These are phyloP conservation scores for Taurulus bubalis DNA, from an alignment of 2,113 vertebrate genomes.

Conservation along the genomic window DNA sequence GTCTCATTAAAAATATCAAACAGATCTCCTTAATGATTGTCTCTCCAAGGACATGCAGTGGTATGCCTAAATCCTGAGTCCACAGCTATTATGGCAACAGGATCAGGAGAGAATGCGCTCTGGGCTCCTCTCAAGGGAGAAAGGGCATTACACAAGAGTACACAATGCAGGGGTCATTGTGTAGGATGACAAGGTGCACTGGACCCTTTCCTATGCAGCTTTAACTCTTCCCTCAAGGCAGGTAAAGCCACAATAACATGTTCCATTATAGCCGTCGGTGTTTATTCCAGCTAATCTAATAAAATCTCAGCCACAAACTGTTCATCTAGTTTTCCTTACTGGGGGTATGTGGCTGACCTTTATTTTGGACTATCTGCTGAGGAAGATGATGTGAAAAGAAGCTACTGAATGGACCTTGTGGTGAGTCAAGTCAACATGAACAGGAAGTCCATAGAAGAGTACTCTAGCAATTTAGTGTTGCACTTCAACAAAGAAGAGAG, in stretches of 20 bases:
- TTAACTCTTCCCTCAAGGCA: slow-evolving; percentile 67
- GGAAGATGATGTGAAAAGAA: background rate
- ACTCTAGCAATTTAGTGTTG: background rate
- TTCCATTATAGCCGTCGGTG: slow-evolving; percentile 59
- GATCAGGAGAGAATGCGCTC: slow-evolving; percentile 33
- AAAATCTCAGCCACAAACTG: slow-evolving; percentile 6
- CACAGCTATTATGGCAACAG: slow-evolving; percentile 31
- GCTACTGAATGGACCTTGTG: background rate
- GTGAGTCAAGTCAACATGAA: background rate
- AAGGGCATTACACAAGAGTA: slow-evolving; percentile 41
- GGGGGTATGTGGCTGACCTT: slow-evolving; percentile 4
- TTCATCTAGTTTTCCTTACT: slow-evolving; percentile 6
- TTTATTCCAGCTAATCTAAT: slow-evolving; percentile 48
- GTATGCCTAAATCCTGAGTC: slow-evolving; percentile 42
- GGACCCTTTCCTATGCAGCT: slow-evolving; percentile 64
- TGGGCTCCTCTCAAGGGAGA: slow-evolving; percentile 37
- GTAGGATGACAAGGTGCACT: slow-evolving; percentile 59
- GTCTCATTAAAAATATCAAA: slow-evolving; percentile 49
- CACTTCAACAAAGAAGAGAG: background rate
- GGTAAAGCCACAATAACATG: slow-evolving; percentile 48
- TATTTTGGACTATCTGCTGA: slow-evolving; percentile 30
- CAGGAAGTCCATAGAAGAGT: background rate
- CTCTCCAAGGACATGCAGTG: slow-evolving; percentile 39
- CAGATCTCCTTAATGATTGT: slow-evolving; percentile 44
- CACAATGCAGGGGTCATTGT: slow-evolving; percentile 56